phyloP scores from a whole-genome alignment of 2,797 vertebrate genomes.

The Hippoglossus hippoglossus region DNA sequence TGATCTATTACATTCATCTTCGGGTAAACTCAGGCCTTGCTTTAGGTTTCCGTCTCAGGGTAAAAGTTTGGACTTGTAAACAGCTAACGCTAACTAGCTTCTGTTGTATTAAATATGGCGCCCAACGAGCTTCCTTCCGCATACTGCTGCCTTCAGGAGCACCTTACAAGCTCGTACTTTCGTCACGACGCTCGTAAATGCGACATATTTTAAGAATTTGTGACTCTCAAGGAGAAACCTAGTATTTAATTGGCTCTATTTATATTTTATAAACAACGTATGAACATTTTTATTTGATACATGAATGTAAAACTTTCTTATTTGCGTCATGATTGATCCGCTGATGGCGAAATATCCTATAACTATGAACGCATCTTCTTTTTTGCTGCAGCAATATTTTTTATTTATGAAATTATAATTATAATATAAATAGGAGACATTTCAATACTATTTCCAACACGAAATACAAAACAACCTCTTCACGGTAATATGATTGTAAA shows the following conservation, averaged over 20 bases:
- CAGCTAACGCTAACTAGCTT: slow-evolving; percentile 64
- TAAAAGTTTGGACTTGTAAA: slow-evolving; percentile 48
- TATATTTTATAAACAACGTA: not conserved
- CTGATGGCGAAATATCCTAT: rapidly evolving
- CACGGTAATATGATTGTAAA: too few relatives aligned
- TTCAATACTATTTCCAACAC: too few relatives aligned
- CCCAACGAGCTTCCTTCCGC: slow-evolving; percentile 62
- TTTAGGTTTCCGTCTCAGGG: slow-evolving; percentile 2
- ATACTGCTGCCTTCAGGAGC: slow-evolving; percentile 48
- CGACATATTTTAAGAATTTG: not conserved
- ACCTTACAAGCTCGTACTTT: slow-evolving; percentile 1
- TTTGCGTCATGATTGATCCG: not conserved
- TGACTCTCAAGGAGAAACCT: rapidly evolving
- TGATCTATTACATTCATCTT: slow-evolving; percentile 96
- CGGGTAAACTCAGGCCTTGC: not conserved
- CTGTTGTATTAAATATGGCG: slow-evolving; percentile 78
- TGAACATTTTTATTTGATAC: rapidly evolving
- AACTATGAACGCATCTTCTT: not conserved
- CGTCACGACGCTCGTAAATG: rapidly evolving
- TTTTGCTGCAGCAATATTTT: slow-evolving; percentile 12
- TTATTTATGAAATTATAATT: not conserved
- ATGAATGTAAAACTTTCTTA: not conserved
- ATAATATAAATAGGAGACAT: not conserved
- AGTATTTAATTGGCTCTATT: not conserved
- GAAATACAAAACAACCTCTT: too few relatives aligned